Evolutionary conservation across 2,888 invertebrate genomes (phyloP).

Genomic region (Synanthedon myopaeformis): DNA sequence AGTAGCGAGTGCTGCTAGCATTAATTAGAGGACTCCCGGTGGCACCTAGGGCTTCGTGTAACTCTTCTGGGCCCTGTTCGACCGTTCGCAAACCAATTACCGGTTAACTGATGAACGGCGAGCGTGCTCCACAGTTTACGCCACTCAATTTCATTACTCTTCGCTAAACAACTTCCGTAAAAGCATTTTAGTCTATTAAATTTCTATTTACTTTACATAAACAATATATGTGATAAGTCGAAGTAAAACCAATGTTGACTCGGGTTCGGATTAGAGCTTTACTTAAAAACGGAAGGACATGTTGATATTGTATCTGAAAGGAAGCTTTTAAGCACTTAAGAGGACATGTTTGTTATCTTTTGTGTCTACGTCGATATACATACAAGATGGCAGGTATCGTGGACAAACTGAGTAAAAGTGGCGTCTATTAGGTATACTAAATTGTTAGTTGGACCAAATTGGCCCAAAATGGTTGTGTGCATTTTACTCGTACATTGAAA

Average conservation of each 20-base stretch:
- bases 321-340: constrained; percentile 30
- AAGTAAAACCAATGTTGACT: too few relatives aligned
- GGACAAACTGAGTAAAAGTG: constrained; percentile 12
- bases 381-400: constrained; percentile 10
- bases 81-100: constrained; percentile 53
- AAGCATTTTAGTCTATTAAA: too few relatives aligned
- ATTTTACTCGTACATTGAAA: too few relatives aligned
- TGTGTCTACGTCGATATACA: constrained; percentile 17
- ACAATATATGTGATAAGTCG: too few relatives aligned
- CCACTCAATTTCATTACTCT: constrained; percentile 48
- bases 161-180: constrained; percentile 19
- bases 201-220: too few relatives aligned
- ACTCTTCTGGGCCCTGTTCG: constrained; percentile 35
- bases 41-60: constrained; percentile 22
- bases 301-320: constrained; percentile 13
- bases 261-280: constrained; percentile 6
- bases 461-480: too few relatives aligned
- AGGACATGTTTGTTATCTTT: constrained; percentile 40
- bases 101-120: constrained; percentile 47
- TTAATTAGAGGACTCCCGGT: constrained; percentile 51
- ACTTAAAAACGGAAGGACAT: constrained; percentile 4
- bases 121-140: constrained; percentile 38
- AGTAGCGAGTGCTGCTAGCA: constrained; percentile 23
- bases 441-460: too few relatives aligned
- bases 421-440: too few relatives aligned